Conservation (phyloP, 2,113 vertebrate genomes). For the Stegostoma tigrinum region DNA sequence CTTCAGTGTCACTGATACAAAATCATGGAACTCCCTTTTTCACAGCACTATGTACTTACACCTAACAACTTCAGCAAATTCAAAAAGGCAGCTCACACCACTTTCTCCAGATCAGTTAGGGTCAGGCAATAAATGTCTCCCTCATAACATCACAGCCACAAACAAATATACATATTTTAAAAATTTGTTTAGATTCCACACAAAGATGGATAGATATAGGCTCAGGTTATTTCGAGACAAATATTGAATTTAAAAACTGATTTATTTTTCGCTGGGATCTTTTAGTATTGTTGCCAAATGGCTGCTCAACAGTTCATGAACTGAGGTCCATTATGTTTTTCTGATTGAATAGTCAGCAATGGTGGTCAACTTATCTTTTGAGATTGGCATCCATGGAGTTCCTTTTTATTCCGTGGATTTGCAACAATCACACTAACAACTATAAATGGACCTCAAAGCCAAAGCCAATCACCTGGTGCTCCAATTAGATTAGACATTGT, state of each 20-base stretch:
- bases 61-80: too few relatives aligned
- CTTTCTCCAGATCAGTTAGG: too few relatives aligned
- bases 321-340: not conserved
- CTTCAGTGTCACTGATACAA: too few relatives aligned
- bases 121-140: too few relatives aligned
- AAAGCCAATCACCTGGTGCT: not conserved
- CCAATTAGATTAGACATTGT: not conserved
- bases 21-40: too few relatives aligned
- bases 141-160: too few relatives aligned
- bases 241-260: not conserved
- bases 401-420: not conserved
- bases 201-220: not conserved
- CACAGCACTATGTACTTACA: too few relatives aligned
- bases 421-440: not conserved
- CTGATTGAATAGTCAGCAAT: not conserved
- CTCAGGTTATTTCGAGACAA: not conserved
- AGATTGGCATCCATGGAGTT: too few relatives aligned
- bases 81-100: too few relatives aligned
- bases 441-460: not conserved
- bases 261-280: not conserved
- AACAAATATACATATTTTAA: too few relatives aligned
- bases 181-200: too few relatives aligned
- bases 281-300: not conserved
- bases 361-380: too few relatives aligned
- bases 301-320: not conserved